A percentile compares a stretch with the other conserved stretches of the same genome.
Evolutionary conservation across 1,140 invertebrate species (phyloP).

Genomic region (Drosophila neocordata): DNA sequence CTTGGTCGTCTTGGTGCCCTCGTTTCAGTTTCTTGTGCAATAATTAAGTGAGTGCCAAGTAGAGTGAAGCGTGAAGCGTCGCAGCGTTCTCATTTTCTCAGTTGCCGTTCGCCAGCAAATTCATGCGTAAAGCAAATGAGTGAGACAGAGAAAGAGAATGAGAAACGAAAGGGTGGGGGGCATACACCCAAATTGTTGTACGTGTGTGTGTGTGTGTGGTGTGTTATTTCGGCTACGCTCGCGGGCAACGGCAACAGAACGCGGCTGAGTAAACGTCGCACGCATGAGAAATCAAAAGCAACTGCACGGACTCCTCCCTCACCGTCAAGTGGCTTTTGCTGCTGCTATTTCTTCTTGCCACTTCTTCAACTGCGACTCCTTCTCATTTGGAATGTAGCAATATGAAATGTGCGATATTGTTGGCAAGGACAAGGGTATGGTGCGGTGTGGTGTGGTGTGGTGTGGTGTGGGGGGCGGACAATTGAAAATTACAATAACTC

Average conservation of each 20-base stretch:
- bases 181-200: neutral
- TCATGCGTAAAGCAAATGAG: conserved; percentile 68
- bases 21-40: conserved; percentile 75
- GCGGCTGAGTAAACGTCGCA: conserved; percentile 67
- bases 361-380: conserved; percentile 19
- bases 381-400: conserved; percentile 30
- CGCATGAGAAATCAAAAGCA: conserved; percentile 76
- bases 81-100: conserved; percentile 59
- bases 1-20: conserved; percentile 62
- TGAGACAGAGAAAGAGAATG: neutral
- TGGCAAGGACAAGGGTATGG: neutral
- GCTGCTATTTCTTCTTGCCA: neutral
- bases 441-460: too few species aligned
- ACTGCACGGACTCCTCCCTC: conserved; percentile 23
- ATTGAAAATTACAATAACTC: conserved; percentile 55
- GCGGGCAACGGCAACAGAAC: conserved; percentile 20
- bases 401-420: conserved; percentile 12
- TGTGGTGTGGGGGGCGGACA: conserved; percentile 21
- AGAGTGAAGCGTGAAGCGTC: conserved; percentile 72
- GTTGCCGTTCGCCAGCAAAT: conserved; percentile 54
- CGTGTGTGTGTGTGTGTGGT: conserved; percentile 9
- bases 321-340: too few species aligned
- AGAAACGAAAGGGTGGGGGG: neutral
- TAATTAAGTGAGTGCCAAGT: conserved; percentile 79
- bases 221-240: conserved; percentile 56